Evolutionary conservation across 2,888 invertebrate genomes (phyloP).

Genomic region (Sipunculus nudus): DNA sequence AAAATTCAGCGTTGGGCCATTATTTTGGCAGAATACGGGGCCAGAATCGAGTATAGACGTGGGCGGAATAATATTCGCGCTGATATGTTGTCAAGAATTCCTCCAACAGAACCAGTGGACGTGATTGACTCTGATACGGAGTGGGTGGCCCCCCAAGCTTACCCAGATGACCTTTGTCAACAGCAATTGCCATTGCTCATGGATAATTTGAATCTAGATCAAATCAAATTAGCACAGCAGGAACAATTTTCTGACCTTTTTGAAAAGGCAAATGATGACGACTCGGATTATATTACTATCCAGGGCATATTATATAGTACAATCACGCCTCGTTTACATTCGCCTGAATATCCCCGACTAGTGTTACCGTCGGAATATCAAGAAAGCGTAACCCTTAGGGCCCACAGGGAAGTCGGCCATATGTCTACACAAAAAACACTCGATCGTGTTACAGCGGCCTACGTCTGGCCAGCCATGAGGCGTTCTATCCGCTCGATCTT

Average conservation of each 20-base stretch:
- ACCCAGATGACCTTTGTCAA: too few species aligned
- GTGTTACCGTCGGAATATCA: not conserved
- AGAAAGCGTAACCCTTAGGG: not conserved
- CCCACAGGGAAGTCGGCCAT: constrained; percentile 15
- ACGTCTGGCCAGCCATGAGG: constrained; percentile 17
- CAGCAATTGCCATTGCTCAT: too few species aligned
- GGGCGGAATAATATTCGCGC: not conserved
- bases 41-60: not conserved
- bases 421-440: constrained; percentile 1
- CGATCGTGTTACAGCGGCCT: constrained; percentile 1
- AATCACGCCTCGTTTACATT: not conserved
- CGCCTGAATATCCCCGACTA: constrained; percentile 1
- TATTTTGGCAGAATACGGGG: not conserved
- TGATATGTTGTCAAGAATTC: not conserved
- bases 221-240: too few species aligned
- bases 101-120: too few species aligned
- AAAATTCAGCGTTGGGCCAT: not conserved
- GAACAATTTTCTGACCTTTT: too few species aligned
- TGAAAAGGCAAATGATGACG: not conserved
- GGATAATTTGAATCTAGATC: too few species aligned
- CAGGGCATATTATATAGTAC: not conserved
- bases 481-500: not conserved
- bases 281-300: not conserved
- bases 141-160: too few species aligned
- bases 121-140: too few species aligned